phyloP scores from a whole-genome alignment of 2,797 vertebrate genomes.

The Gambelia wislizenii region DNA sequence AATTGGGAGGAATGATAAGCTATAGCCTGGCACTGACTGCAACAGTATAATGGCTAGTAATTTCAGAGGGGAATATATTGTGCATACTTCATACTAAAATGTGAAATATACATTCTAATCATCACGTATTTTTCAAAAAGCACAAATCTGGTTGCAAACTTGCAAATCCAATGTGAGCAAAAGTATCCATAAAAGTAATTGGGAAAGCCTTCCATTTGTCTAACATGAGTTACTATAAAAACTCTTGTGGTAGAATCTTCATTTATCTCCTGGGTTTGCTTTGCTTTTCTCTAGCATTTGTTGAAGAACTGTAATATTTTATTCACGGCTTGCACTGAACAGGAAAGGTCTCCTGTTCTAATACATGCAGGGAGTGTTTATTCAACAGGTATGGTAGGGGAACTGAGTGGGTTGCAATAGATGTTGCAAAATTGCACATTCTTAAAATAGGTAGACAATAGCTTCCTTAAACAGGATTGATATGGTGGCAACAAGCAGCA shows the following conservation, averaged over 20 bases:
- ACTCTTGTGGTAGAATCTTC: not conserved
- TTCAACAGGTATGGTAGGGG: not conserved
- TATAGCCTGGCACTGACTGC: not conserved
- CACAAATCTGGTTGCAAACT: not conserved
- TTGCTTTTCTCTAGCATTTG: conserved; percentile 23
- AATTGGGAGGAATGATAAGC: not conserved
- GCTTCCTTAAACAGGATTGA: conserved; percentile 19
- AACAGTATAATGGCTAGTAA: not conserved
- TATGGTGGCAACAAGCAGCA: conserved; percentile 12
- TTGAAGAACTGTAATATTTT: not conserved
- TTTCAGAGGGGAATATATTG: not conserved
- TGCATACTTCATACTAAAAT: not conserved
- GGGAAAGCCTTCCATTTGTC: not conserved
- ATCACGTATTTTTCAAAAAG: not conserved
- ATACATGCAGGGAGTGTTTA: not conserved
- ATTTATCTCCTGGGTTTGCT: conserved; percentile 6
- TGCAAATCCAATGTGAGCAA: not conserved
- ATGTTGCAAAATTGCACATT: not conserved
- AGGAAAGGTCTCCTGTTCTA: conserved; percentile 10
- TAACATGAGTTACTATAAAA: not conserved
- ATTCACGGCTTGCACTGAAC: conserved; percentile 24
- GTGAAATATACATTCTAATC: not conserved
- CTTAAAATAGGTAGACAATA: not conserved
- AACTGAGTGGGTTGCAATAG: conserved; percentile 23
- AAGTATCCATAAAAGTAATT: not conserved